Evolutionary conservation across 2,888 invertebrate species (phyloP).

Genomic region (Theretra japonica): DNA sequence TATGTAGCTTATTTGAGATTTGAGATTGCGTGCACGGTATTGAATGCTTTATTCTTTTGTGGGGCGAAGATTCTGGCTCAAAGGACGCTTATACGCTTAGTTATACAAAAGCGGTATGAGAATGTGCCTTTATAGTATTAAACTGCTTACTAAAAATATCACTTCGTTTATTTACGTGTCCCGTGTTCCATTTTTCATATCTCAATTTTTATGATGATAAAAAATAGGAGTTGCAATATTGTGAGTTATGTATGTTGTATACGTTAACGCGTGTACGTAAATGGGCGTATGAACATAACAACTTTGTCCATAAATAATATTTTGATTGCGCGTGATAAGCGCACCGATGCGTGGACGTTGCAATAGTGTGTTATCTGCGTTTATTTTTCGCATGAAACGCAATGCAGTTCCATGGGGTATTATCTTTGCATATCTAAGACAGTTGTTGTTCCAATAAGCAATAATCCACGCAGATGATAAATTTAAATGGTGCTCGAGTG

Average conservation of each 20-base stretch:
- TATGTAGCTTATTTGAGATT: conserved; percentile 74
- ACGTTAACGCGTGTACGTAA: not conserved
- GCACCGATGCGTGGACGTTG: conserved; percentile 40
- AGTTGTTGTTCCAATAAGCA: conserved; percentile 76
- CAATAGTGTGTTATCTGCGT: conserved; percentile 32
- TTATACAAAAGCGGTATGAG: conserved; percentile 2
- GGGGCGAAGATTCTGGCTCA: conserved; percentile 22
- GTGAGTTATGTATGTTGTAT: not conserved
- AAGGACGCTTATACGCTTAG: conserved; percentile 22
- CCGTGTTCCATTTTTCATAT: not conserved
- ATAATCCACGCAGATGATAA: conserved; percentile 78
- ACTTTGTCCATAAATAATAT: conserved; percentile 16
- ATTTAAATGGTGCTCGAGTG: conserved; percentile 78
- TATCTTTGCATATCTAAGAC: conserved; percentile 69
- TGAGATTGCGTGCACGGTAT: conserved; percentile 50
- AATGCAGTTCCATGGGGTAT: conserved; percentile 47
- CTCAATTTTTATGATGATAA: not conserved
- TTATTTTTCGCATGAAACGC: conserved; percentile 27
- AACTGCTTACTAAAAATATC: not conserved
- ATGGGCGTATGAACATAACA: conserved; percentile 1
- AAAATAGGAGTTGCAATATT: not conserved
- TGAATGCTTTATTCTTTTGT: conserved; percentile 23
- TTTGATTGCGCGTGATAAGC: conserved; percentile 20
- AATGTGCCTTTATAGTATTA: not conserved
- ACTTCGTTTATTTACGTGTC: not conserved